Percentiles rank a stretch among this genome's conserved stretches.
Evolutionary conservation across 35 echinoderm and acorn worm genomes (phyloP).

Genomic region (Anneissia japonica): DNA sequence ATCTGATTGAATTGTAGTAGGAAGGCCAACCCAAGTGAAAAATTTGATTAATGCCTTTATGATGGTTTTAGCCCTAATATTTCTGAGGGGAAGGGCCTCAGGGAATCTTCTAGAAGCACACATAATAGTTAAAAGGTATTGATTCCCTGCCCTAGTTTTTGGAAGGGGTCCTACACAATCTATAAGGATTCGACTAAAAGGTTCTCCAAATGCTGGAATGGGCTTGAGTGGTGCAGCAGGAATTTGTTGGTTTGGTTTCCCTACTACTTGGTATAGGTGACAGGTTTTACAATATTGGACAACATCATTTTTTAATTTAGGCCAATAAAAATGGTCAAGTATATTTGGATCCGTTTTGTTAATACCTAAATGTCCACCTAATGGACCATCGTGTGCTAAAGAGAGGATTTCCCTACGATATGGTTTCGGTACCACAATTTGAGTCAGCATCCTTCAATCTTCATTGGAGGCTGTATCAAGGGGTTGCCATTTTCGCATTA

Average conservation of each 20-base stretch:
- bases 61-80: constrained; percentile 43
- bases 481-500: background rate
- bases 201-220: constrained; percentile 79
- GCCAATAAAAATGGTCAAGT: constrained; percentile 52
- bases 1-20: constrained; percentile 55
- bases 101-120: constrained; percentile 65
- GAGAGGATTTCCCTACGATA: constrained; percentile 17
- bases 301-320: constrained; percentile 36
- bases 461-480: background rate
- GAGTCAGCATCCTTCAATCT: background rate
- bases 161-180: constrained; percentile 66
- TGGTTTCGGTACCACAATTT: background rate
- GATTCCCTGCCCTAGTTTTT: constrained; percentile 45
- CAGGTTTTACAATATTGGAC: constrained; percentile 42
- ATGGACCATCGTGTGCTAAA: constrained; percentile 45
- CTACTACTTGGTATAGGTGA: constrained; percentile 57
- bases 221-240: constrained; percentile 54
- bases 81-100: constrained; percentile 55
- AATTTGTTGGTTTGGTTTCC: constrained; percentile 72
- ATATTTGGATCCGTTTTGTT: constrained; percentile 41
- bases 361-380: constrained; percentile 44
- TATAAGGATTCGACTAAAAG: constrained; percentile 54
- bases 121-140: constrained; percentile 67
- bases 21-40: constrained; percentile 57
- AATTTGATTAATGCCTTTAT: constrained; percentile 37